These are phyloP conservation scores for Garrulus glandarius DNA, from an alignment of 2,797 vertebrate species.

Conservation along the genomic window DNA sequence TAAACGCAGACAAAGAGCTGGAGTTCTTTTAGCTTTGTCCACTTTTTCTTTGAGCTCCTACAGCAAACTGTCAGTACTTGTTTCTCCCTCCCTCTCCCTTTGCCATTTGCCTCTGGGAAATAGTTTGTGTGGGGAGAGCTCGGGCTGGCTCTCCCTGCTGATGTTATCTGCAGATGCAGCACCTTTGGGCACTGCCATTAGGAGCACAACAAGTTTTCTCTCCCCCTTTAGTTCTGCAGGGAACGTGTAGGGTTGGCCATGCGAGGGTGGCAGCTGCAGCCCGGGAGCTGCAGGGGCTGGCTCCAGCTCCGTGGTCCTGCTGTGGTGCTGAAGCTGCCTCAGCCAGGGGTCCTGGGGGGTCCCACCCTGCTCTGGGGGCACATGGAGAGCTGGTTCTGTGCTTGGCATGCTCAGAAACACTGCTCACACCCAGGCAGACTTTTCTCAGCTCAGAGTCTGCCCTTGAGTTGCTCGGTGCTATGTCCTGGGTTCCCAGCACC, in stretches of 20 bases:
- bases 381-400: neutral
- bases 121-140: slow-evolving; percentile 31
- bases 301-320: neutral
- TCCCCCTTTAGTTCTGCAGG: neutral
- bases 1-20: slow-evolving; percentile 26
- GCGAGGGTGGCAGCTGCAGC: neutral
- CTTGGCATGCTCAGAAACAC: neutral
- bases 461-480: rapidly evolving
- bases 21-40: slow-evolving; percentile 52
- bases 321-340: neutral
- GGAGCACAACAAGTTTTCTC: neutral
- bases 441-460: neutral
- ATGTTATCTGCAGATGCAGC: slow-evolving; percentile 34
- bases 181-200: slow-evolving; percentile 6
- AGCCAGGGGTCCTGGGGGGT: neutral
- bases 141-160: neutral
- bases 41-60: slow-evolving; percentile 40
- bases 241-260: neutral
- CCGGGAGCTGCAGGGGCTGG: neutral
- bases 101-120: slow-evolving; percentile 62
- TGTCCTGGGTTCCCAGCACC: neutral
- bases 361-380: neutral
- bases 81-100: neutral
- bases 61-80: slow-evolving; percentile 54
- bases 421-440: rapidly evolving